A percentile compares a stretch with the other conserved stretches of the same genome.
Evolutionary conservation across 2,113 vertebrate species (phyloP).

Genomic region (Pipra filicauda): DNA sequence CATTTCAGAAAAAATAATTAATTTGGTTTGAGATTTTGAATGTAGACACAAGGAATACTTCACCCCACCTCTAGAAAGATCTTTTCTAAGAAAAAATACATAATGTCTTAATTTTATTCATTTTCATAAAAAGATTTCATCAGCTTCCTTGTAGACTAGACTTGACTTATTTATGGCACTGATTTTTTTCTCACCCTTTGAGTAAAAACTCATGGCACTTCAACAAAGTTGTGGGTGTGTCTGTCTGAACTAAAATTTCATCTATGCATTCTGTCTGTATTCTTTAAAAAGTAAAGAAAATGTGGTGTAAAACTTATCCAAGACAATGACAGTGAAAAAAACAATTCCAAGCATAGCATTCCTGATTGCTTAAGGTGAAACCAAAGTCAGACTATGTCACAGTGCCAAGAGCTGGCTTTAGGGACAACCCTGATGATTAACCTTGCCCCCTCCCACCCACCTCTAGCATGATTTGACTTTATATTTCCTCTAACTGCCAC

Average conservation of each 20-base stretch:
- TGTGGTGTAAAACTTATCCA: neutral
- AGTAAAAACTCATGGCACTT: neutral
- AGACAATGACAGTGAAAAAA: neutral
- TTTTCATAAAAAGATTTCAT: neutral
- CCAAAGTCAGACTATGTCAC: neutral
- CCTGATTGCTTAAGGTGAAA: neutral
- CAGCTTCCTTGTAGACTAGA: neutral
- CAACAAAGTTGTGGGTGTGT: neutral
- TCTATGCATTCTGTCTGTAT: neutral
- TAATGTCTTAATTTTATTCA: neutral
- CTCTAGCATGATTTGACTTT: neutral
- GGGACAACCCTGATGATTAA: neutral
- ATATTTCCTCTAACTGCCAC: neutral
- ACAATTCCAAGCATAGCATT: neutral
- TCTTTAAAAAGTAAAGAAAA: neutral
- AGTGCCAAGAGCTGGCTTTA: neutral
- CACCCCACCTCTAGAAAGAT: neutral
- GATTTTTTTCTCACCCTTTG: neutral
- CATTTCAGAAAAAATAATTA: neutral
- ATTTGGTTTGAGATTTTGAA: neutral
- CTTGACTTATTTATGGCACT: neutral
- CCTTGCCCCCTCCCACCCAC: neutral
- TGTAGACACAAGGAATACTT: neutral
- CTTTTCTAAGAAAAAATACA: neutral
- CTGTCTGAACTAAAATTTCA: neutral